Base-by-base conservation (phyloP, 1,140 invertebrate species). In the Scaptomyza pallida region DNA sequence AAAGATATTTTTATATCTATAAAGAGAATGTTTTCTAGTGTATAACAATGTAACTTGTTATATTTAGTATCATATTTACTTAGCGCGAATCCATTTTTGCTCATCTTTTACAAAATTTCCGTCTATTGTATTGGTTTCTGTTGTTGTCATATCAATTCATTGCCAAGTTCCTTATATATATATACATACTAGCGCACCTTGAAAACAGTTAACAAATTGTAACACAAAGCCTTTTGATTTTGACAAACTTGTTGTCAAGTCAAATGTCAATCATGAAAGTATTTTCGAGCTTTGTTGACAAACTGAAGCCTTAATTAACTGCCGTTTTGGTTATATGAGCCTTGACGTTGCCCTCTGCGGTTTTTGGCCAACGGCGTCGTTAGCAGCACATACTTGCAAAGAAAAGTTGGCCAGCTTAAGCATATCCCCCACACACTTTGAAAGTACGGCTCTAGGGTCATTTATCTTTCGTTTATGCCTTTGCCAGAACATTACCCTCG, bases 291-390 rank as follows among this genome's bases (percentile, higher is more conserved):
- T 56, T 30, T 56, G 19, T 23, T 23, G 23, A 37, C 30, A 26
- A 72, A 62, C 45, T 76, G 16, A 47, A 55, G 52, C 26, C 61
- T 80, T 79, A 79, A 81, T 79, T 81, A 79, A 67, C 72, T 72
- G 51, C 19, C 61, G 67, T 65, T 75, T 63, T 35, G 37, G 56
- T 21, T 62, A 63, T 60, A 54, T 54, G 59, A 57, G 37, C 50
- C 43, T 47, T 65, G 41, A 75, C 50, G 57, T 35, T 26, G 35
- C 15, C 10, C 23, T 30, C 23, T 62, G 57, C 5, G 17, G 51
- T 10, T 75, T 56, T 51, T 26, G 48, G 12, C 35, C 70, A 78
- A 79, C 57, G n/a, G n/a, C 51, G 45, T 60, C 37, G 16, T 40
- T 37, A 13, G 6, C 37, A 4, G 33, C 33, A 48, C 37, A 21